A percentile compares a stretch with the other conserved stretches of the same genome.
Conservation (phyloP, 2,113 vertebrate genomes). For the Cochlearius cochlearius region DNA sequence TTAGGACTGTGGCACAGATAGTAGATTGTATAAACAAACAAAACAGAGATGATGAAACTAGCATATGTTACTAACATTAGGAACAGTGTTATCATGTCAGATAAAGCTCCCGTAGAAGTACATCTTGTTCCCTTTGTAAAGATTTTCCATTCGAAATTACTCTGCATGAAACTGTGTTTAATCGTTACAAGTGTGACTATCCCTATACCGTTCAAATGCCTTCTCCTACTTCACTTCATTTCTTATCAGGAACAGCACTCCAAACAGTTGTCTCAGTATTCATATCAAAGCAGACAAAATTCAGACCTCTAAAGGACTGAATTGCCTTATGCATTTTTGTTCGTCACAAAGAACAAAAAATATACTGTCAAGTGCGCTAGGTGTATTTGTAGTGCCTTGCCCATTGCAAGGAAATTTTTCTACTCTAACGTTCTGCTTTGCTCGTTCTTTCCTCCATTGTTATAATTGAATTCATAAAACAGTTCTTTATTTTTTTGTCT, state of each 20-base stretch:
- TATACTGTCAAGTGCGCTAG: conserved; percentile 46
- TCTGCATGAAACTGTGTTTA: conserved; percentile 70
- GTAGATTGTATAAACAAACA: not conserved
- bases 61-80: not conserved
- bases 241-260: conserved; percentile 73
- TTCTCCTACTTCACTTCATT: conserved; percentile 65
- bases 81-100: not conserved
- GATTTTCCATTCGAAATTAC: conserved; percentile 64
- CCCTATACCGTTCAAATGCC: conserved; percentile 65
- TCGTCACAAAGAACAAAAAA: conserved; percentile 65
- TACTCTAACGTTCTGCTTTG: conserved; percentile 46
- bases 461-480: conserved; percentile 60
- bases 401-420: conserved; percentile 58
- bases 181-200: conserved; percentile 72
- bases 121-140: conserved; percentile 54
- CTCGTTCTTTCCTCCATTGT: conserved; percentile 67
- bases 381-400: conserved; percentile 47
- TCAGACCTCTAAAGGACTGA: conserved; percentile 67
- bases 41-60: conserved; percentile 12
- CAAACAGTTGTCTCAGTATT: conserved; percentile 75
- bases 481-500: conserved; percentile 60
- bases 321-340: conserved; percentile 68
- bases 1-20: not conserved
- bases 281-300: conserved; percentile 78
- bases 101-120: conserved; percentile 47